phyloP scores from a whole-genome alignment of 2,797 vertebrate genomes.

The Meriones psammophilus region DNA sequence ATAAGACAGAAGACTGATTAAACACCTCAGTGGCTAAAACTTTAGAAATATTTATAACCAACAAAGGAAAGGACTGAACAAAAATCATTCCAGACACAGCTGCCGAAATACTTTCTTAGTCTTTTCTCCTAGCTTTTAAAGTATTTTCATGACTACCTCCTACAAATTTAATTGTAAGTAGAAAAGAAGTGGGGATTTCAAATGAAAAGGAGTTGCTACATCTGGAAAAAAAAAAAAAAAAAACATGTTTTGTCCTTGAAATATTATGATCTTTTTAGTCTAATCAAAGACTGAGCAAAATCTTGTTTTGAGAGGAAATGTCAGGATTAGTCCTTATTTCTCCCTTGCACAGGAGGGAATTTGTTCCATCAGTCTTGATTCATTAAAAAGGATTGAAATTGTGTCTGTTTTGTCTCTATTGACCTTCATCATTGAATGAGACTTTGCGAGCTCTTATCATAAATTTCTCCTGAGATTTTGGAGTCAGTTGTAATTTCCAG shows the following conservation, averaged over 20 bases:
- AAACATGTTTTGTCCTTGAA: conserved; percentile 70
- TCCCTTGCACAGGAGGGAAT: conserved; percentile 47
- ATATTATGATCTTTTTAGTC: conserved; percentile 60
- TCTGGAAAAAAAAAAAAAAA: neutral
- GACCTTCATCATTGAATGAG: conserved; percentile 80
- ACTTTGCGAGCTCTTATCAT: conserved; percentile 59
- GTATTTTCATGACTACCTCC: neutral
- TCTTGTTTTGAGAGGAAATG: conserved; percentile 69
- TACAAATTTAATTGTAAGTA: conserved; percentile 59
- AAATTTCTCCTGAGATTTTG: conserved; percentile 72
- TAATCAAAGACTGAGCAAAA: conserved; percentile 70
- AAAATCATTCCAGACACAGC: neutral
- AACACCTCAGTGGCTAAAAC: neutral
- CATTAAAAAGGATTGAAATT: conserved; percentile 75
- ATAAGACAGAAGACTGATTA: neutral
- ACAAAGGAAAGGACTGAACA: neutral
- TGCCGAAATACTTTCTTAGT: neutral
- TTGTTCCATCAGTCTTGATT: conserved; percentile 69
- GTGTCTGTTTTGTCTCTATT: conserved; percentile 67
- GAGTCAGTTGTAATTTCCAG: conserved; percentile 72
- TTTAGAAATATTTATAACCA: neutral
- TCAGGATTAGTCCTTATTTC: conserved; percentile 35
- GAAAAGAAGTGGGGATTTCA: conserved; percentile 52
- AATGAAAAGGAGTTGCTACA: conserved; percentile 45
- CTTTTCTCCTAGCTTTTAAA: neutral